Percentiles rank a stretch among this genome's conserved stretches.
These are phyloP conservation scores for Ypsolopha sequella DNA, from an alignment of 2,888 invertebrate genomes.

Conservation along the genomic window DNA sequence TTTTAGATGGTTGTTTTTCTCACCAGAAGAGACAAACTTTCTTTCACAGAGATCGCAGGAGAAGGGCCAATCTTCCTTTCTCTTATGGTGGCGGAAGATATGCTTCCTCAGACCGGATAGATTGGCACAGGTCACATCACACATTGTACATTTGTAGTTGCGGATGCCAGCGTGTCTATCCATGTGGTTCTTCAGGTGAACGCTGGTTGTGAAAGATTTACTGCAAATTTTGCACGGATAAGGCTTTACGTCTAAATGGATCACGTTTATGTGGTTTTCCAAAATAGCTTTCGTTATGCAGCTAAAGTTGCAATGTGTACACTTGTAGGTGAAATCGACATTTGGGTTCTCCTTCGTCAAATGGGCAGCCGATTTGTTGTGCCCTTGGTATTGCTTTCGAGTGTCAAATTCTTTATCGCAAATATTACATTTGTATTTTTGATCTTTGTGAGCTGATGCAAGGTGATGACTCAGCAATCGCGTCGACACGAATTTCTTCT, in stretches of 20 bases:
- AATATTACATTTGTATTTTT: conserved; percentile 27
- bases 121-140: background rate
- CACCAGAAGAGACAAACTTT: conserved; percentile 23
- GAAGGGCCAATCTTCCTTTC: background rate
- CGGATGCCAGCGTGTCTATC: background rate
- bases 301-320: background rate
- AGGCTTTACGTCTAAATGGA: conserved; percentile 13
- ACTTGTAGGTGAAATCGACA: background rate
- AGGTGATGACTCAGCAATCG: too few relatives aligned
- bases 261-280: conserved; percentile 3
- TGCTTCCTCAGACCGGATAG: background rate
- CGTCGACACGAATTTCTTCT: too few relatives aligned
- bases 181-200: conserved; percentile 22
- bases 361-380: conserved; percentile 7
- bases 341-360: conserved; percentile 2
- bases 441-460: conserved; percentile 4
- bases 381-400: conserved; percentile 6
- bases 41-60: conserved; percentile 29
- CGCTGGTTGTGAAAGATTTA: conserved; percentile 29
- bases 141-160: background rate
- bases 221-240: conserved; percentile 31
- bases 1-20: conserved; percentile 21
- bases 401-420: conserved; percentile 25
- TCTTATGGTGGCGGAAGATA: background rate
- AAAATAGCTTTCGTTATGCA: background rate